Conservation (phyloP, 2,888 invertebrate species). For the Oligia latruncula region DNA sequence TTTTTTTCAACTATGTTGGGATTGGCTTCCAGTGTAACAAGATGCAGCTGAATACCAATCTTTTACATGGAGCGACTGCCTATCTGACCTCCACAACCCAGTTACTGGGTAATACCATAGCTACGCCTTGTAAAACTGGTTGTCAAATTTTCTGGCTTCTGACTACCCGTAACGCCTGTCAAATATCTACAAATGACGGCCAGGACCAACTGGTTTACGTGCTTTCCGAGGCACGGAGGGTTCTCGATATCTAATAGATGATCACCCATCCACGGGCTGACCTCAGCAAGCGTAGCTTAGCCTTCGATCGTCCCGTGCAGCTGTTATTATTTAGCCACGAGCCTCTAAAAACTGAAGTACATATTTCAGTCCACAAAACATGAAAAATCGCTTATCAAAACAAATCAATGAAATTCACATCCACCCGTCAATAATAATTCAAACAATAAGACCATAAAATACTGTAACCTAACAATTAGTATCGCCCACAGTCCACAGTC, state of each 20-base stretch:
- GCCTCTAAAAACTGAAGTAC: background rate
- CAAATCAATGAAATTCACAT: conserved; percentile 56
- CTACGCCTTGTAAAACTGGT: background rate
- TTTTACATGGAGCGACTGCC: background rate
- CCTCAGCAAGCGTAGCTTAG: background rate
- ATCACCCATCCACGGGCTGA: background rate
- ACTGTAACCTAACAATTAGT: conserved; percentile 55
- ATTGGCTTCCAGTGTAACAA: background rate
- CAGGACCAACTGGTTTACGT: background rate
- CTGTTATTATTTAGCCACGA: too few species aligned
- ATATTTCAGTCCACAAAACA: conserved; percentile 30
- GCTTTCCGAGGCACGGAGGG: background rate
- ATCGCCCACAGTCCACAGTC: conserved; percentile 62
- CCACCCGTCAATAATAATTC: conserved; percentile 45
- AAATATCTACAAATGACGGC: background rate
- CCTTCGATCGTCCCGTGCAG: background rate
- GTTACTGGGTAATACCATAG: background rate
- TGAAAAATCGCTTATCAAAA: conserved; percentile 36
- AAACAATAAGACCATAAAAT: conserved; percentile 51
- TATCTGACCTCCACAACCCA: background rate
- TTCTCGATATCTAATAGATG: background rate
- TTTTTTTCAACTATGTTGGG: background rate
- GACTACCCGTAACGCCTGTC: background rate
- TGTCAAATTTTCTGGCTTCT: background rate
- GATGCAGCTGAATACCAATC: background rate